These are phyloP conservation scores for Notarius lentiginosus DNA, from an alignment of 2,113 vertebrate species.

Conservation along the genomic window DNA sequence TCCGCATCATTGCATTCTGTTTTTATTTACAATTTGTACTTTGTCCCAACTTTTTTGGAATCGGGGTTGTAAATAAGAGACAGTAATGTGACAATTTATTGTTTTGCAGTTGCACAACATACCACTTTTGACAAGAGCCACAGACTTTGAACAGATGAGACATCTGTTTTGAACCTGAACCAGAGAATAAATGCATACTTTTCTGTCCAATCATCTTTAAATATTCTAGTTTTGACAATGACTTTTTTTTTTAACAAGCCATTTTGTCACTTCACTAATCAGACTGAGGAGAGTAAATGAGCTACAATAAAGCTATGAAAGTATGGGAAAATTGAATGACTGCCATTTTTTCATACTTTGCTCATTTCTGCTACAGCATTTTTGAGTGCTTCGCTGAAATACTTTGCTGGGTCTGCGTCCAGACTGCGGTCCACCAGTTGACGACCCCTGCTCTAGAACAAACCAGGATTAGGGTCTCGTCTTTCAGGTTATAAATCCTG, in stretches of 20 bases:
- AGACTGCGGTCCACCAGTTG: not conserved
- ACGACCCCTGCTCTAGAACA: not conserved
- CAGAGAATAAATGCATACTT: not conserved
- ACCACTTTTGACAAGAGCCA: not conserved
- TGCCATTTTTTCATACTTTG: conserved; percentile 4
- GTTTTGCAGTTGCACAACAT: not conserved
- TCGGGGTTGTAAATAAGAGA: not conserved
- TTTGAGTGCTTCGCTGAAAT: not conserved
- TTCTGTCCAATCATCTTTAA: not conserved
- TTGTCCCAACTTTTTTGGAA: no score
- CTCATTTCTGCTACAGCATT: not conserved
- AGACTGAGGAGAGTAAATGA: not conserved
- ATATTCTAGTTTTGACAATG: not conserved
- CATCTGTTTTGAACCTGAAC: not conserved
- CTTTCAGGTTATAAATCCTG: conserved; percentile 12
- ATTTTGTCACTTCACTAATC: not conserved
- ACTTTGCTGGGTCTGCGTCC: conserved; percentile 1
- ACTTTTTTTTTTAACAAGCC: not conserved
- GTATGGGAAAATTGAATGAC: not conserved
- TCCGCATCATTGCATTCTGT: no score
- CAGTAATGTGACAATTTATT: not conserved
- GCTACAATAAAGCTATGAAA: not conserved
- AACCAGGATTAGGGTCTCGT: not conserved
- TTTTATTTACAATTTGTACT: no score
- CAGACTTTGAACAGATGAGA: not conserved